Evolutionary conservation across 1,140 invertebrate genomes (phyloP).

Genomic region (Drosophila funebris): DNA sequence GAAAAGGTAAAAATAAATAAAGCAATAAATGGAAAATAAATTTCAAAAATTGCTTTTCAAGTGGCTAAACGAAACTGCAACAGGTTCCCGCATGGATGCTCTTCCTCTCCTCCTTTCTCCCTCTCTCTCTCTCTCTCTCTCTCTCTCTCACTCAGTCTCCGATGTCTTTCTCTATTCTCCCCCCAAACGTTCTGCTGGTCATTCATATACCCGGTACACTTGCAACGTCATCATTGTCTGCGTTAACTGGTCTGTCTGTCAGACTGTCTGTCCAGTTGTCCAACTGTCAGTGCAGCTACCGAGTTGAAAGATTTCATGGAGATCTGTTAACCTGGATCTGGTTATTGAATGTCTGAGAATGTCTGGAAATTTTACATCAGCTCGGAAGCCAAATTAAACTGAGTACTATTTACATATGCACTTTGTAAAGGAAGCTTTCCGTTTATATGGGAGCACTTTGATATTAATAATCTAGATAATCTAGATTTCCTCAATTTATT

Average conservation of each 20-base stretch:
- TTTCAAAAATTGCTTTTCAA: constrained; percentile 78
- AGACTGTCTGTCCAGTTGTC: neutral
- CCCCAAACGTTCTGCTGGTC: neutral
- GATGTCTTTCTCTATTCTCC: neutral
- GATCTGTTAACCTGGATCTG: constrained; percentile 7
- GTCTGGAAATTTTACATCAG: neutral
- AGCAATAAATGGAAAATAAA: constrained; percentile 80
- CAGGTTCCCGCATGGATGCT: constrained; percentile 29
- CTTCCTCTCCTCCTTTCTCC: constrained; percentile 11
- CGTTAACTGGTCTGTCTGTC: constrained; percentile 13
- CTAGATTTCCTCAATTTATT: no score
- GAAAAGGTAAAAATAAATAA: constrained; percentile 75
- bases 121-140: neutral
- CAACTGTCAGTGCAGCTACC: constrained; percentile 23
- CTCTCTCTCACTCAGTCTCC: neutral
- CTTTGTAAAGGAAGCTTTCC: no score
- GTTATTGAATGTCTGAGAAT: constrained; percentile 13
- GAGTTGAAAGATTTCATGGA: constrained; percentile 30
- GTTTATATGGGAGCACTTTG: no score
- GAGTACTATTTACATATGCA: neutral
- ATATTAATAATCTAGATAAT: no score
- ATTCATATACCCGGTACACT: constrained; percentile 10
- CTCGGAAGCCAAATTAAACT: neutral
- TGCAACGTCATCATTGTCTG: constrained; percentile 43
- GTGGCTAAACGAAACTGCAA: constrained; percentile 54